Base-by-base conservation (phyloP, 2,888 invertebrate genomes). In the Ptilodon capucinus region DNA sequence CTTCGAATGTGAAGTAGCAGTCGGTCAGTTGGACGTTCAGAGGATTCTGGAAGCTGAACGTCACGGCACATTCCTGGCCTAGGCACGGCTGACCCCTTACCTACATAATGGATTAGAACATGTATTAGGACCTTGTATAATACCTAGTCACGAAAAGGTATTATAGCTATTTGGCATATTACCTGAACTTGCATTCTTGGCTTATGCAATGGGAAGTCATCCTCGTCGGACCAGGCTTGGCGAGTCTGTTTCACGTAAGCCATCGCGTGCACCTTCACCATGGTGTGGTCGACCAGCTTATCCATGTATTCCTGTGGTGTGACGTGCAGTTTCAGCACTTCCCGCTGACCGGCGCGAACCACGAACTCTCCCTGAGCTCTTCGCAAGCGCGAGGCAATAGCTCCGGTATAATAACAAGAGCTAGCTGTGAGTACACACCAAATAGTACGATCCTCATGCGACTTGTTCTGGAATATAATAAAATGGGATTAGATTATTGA, bases 191-290 rank as follows among this genome's bases (percentile, higher is more conserved):
- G 90, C 71, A 95, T 91, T 65, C 92, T 92, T 11, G 95, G 95
- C 74, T 94, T 94, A 44, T 92, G 91, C 40, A 95, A 86, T 16
- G 93, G 92, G 82, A 95, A 94, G 70, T 95, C 95, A 60, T 95
- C 95, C 70, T 95, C 94, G 63, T 94, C 94, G 41, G 94, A 93
- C 93, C 94, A 95, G 1, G 94, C 93, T 76, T 95, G 95, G 38
- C 92, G 92, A 0, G 95, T 95, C 74, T 95, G 95, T 63, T 93
- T 91, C 1, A 95, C 95, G 55, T 92, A 93, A 2, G 94, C 94
- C 84, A 94, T 92, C n/a, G 94, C 94, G 63, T 94, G 94, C 50
- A 95, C 93, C 84, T 95, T 95, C 47, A 95, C 90, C 84, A 94
- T 92, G 42, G 93, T 91, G 65, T 95, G 94, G 68, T 95, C 95